phyloP scores from a whole-genome alignment of 2,888 invertebrate genomes.

The Thysanoteuthis rhombus region DNA sequence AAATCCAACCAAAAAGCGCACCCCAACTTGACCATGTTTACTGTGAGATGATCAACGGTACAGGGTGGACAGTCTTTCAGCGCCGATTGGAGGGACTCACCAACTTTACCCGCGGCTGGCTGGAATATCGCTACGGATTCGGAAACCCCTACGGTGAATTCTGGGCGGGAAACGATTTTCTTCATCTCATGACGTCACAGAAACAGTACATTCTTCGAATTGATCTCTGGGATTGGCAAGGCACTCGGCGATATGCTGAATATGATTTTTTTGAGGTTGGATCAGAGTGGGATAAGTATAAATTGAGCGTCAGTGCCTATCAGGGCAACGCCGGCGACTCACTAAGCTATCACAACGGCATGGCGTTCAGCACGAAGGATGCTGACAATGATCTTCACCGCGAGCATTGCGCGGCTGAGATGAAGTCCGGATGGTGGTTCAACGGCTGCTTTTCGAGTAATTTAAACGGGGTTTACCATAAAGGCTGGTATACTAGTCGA shows the following conservation, averaged over 20 bases:
- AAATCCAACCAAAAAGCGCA: constrained; percentile 50
- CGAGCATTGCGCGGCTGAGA: constrained; percentile 63
- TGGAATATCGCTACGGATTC: constrained; percentile 65
- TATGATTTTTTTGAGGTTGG: constrained; percentile 59
- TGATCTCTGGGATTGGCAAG: constrained; percentile 67
- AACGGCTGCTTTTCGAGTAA: constrained; percentile 61
- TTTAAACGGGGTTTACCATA: constrained; percentile 64
- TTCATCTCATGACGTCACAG: constrained; percentile 56
- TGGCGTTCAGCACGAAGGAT: constrained; percentile 66
- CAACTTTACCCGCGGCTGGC: constrained; percentile 61
- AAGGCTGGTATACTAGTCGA: constrained; percentile 57
- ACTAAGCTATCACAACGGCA: constrained; percentile 61
- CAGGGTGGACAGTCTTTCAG: constrained; percentile 62
- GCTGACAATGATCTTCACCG: constrained; percentile 64
- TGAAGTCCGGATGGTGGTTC: constrained; percentile 67
- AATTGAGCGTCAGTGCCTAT: constrained; percentile 54
- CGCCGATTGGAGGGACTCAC: constrained; percentile 61
- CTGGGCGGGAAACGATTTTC: constrained; percentile 63
- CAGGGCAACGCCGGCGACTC: constrained; percentile 63
- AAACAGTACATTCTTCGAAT: constrained; percentile 59
- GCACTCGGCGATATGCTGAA: constrained; percentile 57
- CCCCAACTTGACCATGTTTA: constrained; percentile 54
- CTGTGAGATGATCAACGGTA: constrained; percentile 61
- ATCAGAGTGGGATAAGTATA: constrained; percentile 54
- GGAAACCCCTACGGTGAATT: constrained; percentile 65